Conservation (phyloP, 2,888 invertebrate genomes). For the Gastracanthus pulcherrimus region DNA sequence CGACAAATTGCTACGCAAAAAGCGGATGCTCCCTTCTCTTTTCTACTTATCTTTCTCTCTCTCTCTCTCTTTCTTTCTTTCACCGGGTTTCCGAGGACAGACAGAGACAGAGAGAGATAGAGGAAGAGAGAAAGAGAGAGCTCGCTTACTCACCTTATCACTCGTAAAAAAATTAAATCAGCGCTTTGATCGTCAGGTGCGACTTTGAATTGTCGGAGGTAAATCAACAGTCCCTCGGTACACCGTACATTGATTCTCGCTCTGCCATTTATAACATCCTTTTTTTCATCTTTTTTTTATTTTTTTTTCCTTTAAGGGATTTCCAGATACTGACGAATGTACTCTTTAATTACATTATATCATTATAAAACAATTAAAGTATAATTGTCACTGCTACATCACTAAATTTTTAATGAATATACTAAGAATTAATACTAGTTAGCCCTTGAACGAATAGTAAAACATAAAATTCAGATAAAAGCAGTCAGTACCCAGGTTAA, state of each 20-base stretch:
- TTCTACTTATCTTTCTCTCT: neutral
- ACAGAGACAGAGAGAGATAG: too few relatives aligned
- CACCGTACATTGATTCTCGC: conserved; percentile 46
- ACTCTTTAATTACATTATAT: neutral
- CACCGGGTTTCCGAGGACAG: too few relatives aligned
- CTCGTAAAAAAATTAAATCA: conserved; percentile 53
- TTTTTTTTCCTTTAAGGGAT: conserved; percentile 15
- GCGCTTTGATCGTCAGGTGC: conserved; percentile 30
- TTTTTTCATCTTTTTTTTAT: conserved; percentile 4
- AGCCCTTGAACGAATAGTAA: neutral
- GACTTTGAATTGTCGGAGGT: conserved; percentile 35
- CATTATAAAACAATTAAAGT: neutral
- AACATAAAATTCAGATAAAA: neutral
- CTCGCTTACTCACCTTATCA: conserved; percentile 18
- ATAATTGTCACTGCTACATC: neutral
- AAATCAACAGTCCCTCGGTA: conserved; percentile 42
- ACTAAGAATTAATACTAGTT: neutral
- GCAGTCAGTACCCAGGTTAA: conserved; percentile 4
- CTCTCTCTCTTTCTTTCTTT: too few relatives aligned
- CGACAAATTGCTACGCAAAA: conserved; percentile 73
- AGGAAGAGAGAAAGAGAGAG: neutral
- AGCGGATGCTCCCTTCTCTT: conserved; percentile 62
- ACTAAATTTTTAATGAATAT: neutral
- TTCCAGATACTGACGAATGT: neutral
- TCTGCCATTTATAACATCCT: conserved; percentile 26